Base-by-base conservation (phyloP, 2,888 invertebrate species). In the Merodon equestris region DNA sequence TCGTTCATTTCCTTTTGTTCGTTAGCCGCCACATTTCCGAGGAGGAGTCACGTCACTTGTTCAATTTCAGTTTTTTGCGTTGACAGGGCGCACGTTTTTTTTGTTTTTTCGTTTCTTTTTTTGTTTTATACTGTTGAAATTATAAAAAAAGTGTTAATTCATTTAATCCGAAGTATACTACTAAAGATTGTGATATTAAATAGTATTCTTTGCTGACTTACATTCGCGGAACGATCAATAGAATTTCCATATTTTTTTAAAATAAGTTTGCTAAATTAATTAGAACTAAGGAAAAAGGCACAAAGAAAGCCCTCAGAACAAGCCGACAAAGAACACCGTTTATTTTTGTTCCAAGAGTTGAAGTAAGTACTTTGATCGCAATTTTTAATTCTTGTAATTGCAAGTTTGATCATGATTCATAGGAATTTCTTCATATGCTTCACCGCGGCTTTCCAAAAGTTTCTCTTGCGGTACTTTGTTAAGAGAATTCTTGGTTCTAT, bases 331-430 rank as follows among this genome's bases (percentile, higher is more conserved):
- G 2, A 27, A 47, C 58, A 66, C 58, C 40, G n/a, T 47, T 40
- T 10, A 51, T 47, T 61, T 61, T 76, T 60, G 71, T 72, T 13
- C 56, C 60, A 51, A 71, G 71, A 38, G 60, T 60, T 45, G 66
- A 76, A 61, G 71, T 76, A 61, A 71, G 71, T 71, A 54, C 7
- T 27, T 27, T 2, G 27, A 27, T 27, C 7, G 7, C 7, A 27
- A 4, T 27, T 7, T 27, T 7, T 27, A 7, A 4, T 2, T 27
- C 27, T 2, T 27, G 27, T 27, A 7, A 2, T 27, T 7, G 27
- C 27, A 4, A 7, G 7, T 27, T 4, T 27, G 27, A 27, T 27
- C 27, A 27, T 27, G 27, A 27, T 4, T 27, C 27, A 27, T 27
- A 4, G 27, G 3, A 7, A 27, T 27, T 27, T 27, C 27, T 27